These are phyloP conservation scores for Meles meles DNA, from an alignment of 2,113 vertebrate genomes.

Conservation along the genomic window DNA sequence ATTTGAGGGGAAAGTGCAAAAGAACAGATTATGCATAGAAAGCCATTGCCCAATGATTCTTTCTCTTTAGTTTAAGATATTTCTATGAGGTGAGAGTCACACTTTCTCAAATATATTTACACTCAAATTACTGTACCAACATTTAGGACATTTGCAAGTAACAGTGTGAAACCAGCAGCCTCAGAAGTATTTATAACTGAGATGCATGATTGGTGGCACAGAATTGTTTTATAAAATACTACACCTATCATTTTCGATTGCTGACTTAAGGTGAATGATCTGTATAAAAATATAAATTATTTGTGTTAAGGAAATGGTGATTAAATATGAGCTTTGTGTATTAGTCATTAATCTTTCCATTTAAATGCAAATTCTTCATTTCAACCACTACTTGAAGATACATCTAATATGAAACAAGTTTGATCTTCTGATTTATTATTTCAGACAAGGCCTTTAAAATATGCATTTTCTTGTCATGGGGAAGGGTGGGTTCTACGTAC, in stretches of 20 bases:
- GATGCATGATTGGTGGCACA: slow-evolving; percentile 60
- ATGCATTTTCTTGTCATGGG: slow-evolving; percentile 31
- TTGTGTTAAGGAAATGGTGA: slow-evolving; percentile 80
- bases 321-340: slow-evolving; percentile 78
- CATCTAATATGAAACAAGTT: slow-evolving; percentile 81
- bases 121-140: slow-evolving; percentile 65
- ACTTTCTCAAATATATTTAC: slow-evolving; percentile 65
- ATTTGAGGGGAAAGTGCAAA: background rate
- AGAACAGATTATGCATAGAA: background rate
- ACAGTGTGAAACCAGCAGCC: slow-evolving; percentile 51
- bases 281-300: slow-evolving; percentile 83
- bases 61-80: slow-evolving; percentile 44
- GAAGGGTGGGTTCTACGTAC: background rate
- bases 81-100: slow-evolving; percentile 65
- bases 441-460: slow-evolving; percentile 50
- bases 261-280: slow-evolving; percentile 77
- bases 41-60: background rate
- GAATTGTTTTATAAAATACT: slow-evolving; percentile 80
- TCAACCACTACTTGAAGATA: slow-evolving; percentile 79
- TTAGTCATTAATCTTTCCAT: slow-evolving; percentile 87
- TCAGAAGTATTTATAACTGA: slow-evolving; percentile 65
- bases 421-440: slow-evolving; percentile 79
- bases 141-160: slow-evolving; percentile 51
- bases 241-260: slow-evolving; percentile 72
- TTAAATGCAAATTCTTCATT: slow-evolving; percentile 87